Evolutionary conservation across 2,113 vertebrate species (phyloP).

Genomic region (Melierax canorus): DNA sequence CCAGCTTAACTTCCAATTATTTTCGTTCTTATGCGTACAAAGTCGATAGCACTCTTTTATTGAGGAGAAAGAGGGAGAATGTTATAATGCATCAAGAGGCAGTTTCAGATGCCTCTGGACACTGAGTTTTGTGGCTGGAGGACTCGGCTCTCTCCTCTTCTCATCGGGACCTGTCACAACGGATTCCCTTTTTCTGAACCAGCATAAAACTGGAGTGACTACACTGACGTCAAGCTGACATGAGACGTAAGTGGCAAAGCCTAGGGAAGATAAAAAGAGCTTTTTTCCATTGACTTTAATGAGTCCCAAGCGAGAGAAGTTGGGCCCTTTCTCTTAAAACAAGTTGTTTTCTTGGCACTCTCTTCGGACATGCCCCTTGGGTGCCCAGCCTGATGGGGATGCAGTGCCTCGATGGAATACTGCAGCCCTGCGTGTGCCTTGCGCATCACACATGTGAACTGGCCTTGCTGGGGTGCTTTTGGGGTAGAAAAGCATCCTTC

Average conservation of each 20-base stretch:
- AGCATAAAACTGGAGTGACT: neutral
- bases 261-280: neutral
- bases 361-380: neutral
- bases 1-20: neutral
- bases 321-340: neutral
- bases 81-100: neutral
- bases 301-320: neutral
- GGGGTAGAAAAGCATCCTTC: neutral
- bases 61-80: neutral
- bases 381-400: neutral
- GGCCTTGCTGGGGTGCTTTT: neutral
- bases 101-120: neutral
- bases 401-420: neutral
- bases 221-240: neutral
- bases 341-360: neutral
- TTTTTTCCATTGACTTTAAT: neutral
- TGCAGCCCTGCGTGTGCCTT: neutral
- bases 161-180: rapidly evolving
- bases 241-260: neutral
- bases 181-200: neutral
- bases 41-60: neutral
- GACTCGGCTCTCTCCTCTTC: neutral
- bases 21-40: neutral
- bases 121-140: neutral
- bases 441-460: neutral